Evolutionary conservation across 2,888 invertebrate genomes (phyloP), one percentile per base, ranked within the genome.

Genomic region (Quadriops clusia): DNA sequence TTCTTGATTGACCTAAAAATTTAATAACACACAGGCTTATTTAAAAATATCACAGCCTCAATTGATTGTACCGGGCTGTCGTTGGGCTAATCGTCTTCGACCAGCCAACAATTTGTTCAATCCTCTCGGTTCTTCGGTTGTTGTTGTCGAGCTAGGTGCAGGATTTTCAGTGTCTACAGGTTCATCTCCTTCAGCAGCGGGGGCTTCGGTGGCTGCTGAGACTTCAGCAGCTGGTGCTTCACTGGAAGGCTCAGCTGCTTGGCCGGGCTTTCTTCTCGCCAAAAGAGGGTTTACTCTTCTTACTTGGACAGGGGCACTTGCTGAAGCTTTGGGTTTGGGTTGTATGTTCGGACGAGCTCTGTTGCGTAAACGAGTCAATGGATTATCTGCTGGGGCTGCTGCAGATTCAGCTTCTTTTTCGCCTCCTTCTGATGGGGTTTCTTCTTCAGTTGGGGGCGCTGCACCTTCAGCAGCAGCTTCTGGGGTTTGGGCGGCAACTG

Each of bases 91-190:
- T 53, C 81, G 72, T 50, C 74, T 67, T 43, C 83, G 65, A 25
- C 78, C 72, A 3, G 79, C 78, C 26, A 83, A 62, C 17, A 83
- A 64, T 20, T 80, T 77, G 45, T 68, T 69, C 1, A 79, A 60
- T 0, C 78, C 78, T 36, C 72, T 66, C 16, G 78, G 70, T 32
- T 61, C 60, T 42, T 60, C 60, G 2, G 60, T 60, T 11, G 61
- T 59, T 8, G 48, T 48, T 17, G 46, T 54, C 9, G 54, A 47
- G 26, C 49, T 47, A 15, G 45, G 36, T 11, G 46, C 47, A 21
- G 44, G 36, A 15, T 43, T 42, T 32, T 51, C 49, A 14, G 37
- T 35, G 27, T 32, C 37, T 29, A 37, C 39, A 10, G 30, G 24
- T 24, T 27, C 31, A n/a, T n/a, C n/a, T n/a, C n/a, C n/a, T 26